phyloP scores from a whole-genome alignment of 2,888 invertebrate species.

The Agrenia bidenticulata region DNA sequence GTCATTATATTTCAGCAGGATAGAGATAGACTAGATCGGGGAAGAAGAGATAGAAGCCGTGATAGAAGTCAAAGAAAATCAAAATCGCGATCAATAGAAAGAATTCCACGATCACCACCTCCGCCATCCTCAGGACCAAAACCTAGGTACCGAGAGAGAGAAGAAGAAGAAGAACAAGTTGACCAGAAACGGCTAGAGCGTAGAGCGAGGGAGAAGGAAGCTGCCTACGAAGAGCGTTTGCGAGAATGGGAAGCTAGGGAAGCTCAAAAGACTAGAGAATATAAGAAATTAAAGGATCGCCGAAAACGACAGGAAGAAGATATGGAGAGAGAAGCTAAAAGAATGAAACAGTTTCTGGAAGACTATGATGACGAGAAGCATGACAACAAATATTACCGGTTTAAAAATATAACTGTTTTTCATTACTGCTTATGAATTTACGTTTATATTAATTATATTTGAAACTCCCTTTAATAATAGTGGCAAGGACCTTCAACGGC shows the following conservation, averaged over 20 bases:
- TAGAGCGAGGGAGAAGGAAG: conserved; percentile 90
- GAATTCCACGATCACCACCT: conserved; percentile 64
- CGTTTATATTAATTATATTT: neutral
- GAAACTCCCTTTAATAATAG: conserved; percentile 55
- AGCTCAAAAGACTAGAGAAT: conserved; percentile 83
- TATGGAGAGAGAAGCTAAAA: conserved; percentile 85
- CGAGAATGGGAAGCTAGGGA: conserved; percentile 86
- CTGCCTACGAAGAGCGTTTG: conserved; percentile 76
- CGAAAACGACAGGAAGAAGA: conserved; percentile 83
- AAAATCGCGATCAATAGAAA: conserved; percentile 51
- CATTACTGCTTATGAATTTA: conserved; percentile 1
- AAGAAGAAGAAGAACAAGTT: conserved; percentile 87
- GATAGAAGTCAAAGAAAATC: conserved; percentile 56
- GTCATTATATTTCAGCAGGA: neutral
- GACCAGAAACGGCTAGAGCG: conserved; percentile 88
- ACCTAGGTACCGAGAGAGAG: conserved; percentile 64
- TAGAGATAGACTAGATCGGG: conserved; percentile 54
- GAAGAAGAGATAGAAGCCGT: conserved; percentile 60
- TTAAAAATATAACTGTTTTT: conserved; percentile 52
- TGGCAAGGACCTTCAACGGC: conserved; percentile 82
- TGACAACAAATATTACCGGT: conserved; percentile 95
- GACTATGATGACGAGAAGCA: conserved; percentile 98
- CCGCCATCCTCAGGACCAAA: conserved; percentile 34
- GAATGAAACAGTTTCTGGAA: conserved; percentile 95
- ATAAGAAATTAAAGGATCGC: conserved; percentile 82